These are phyloP conservation scores for Stenopsyche tienmushanensis DNA, from an alignment of 1,140 invertebrate species.

Conservation along the genomic window DNA sequence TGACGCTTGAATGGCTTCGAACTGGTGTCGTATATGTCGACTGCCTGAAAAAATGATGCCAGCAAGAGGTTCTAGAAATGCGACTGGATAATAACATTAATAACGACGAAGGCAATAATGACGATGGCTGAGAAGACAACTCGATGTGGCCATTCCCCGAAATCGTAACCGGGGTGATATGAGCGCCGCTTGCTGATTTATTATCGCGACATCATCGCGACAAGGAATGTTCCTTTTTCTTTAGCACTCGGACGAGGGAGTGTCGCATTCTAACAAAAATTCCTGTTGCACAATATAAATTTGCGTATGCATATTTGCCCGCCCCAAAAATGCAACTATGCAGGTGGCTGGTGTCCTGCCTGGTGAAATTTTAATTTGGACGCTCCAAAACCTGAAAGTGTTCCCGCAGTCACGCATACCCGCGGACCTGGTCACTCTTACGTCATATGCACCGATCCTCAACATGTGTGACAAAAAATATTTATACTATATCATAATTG, in stretches of 20 bases:
- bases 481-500: no score
- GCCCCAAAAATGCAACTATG: slow-evolving; percentile 15
- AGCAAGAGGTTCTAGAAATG: no score
- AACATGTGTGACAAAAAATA: no score
- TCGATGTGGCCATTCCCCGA: neutral
- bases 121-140: neutral
- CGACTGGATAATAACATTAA: neutral
- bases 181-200: neutral
- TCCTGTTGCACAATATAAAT: slow-evolving; percentile 3
- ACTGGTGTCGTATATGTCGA: slow-evolving; percentile 16
- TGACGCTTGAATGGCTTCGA: slow-evolving; percentile 23
- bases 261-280: slow-evolving; percentile 6
- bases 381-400: slow-evolving; percentile 5
- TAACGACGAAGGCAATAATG: slow-evolving; percentile 1
- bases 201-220: slow-evolving; percentile 1
- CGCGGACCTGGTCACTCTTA: neutral
- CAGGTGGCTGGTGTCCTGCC: slow-evolving; percentile 8
- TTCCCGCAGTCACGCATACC: slow-evolving; percentile 14
- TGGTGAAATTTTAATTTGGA: slow-evolving; percentile 20
- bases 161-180: neutral
- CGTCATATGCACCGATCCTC: neutral
- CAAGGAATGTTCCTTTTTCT: neutral
- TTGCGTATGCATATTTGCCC: slow-evolving; percentile 15
- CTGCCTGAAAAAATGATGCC: neutral
- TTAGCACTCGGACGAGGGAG: neutral